phyloP scores from a whole-genome alignment of 2,113 vertebrate genomes.

The Rhinolophus ferrumequinum region DNA sequence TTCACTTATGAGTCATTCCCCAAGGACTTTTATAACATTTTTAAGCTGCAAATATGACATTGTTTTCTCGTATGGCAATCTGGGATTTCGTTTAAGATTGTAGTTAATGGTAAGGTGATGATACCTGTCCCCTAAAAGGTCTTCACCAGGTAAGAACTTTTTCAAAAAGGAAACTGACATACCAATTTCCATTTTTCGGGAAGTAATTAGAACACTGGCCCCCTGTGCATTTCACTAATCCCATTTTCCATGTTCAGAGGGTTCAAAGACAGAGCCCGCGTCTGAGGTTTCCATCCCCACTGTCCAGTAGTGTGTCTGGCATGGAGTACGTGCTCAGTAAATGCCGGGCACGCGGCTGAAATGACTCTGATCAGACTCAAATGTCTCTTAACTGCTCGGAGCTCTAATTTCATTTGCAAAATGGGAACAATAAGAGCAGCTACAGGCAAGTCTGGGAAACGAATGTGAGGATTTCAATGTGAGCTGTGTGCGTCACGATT shows the following conservation, averaged over 20 bases:
- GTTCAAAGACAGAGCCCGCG: rapidly evolving
- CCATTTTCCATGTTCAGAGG: rapidly evolving
- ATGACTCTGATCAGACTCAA: neutral
- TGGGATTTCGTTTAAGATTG: neutral
- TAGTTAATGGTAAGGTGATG: neutral
- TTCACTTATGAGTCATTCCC: neutral
- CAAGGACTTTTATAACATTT: constrained; percentile 40
- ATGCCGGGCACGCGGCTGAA: rapidly evolving
- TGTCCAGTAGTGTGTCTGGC: rapidly evolving
- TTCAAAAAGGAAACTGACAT: neutral
- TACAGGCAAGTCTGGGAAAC: no score
- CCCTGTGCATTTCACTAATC: rapidly evolving
- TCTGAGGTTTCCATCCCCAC: neutral
- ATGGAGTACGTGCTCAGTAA: neutral
- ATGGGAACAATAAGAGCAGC: neutral
- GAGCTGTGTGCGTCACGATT: rapidly evolving
- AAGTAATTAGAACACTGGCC: rapidly evolving
- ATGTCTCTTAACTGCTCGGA: neutral
- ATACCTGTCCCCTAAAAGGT: neutral
- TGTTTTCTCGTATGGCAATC: constrained; percentile 30
- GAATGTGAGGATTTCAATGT: rapidly evolving
- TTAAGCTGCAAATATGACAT: constrained; percentile 42
- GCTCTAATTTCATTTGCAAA: neutral
- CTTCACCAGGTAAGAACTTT: neutral
- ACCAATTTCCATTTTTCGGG: rapidly evolving